Conservation (phyloP, 2,113 vertebrate species). For the Zosterops lateralis region DNA sequence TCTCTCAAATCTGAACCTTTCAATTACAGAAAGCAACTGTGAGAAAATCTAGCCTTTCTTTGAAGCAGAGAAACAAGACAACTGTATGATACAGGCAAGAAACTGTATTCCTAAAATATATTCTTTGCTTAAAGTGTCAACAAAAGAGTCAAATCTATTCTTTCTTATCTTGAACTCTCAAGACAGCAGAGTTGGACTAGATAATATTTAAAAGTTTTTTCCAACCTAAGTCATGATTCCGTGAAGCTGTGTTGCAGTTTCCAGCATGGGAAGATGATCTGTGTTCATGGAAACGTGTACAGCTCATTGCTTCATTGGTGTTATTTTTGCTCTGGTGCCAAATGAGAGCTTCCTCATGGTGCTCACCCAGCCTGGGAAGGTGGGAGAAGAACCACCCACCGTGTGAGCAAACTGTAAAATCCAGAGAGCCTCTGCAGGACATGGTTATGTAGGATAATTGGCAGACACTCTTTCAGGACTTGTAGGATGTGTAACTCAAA, state of each 20-base stretch:
- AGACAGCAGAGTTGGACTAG: background rate
- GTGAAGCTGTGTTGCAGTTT: background rate
- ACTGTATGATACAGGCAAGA: background rate
- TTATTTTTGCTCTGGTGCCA: background rate
- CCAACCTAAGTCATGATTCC: background rate
- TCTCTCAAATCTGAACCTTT: conserved; percentile 23
- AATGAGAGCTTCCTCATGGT: background rate
- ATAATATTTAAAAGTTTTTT: background rate
- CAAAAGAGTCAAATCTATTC: background rate
- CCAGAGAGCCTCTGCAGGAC: background rate
- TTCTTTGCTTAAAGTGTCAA: background rate
- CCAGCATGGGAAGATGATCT: background rate
- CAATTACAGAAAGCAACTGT: background rate
- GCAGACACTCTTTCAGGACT: background rate
- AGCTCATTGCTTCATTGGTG: fast-evolving
- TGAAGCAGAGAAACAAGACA: background rate
- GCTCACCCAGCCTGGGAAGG: background rate
- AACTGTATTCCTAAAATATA: background rate
- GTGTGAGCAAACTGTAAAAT: background rate
- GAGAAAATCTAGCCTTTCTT: background rate
- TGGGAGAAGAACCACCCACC: background rate
- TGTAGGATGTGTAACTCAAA: background rate
- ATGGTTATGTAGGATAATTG: background rate
- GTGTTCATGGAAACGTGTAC: fast-evolving
- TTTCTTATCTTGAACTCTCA: background rate